phyloP scores from a whole-genome alignment of 2,888 invertebrate genomes.

The Brachyopa scutellaris region DNA sequence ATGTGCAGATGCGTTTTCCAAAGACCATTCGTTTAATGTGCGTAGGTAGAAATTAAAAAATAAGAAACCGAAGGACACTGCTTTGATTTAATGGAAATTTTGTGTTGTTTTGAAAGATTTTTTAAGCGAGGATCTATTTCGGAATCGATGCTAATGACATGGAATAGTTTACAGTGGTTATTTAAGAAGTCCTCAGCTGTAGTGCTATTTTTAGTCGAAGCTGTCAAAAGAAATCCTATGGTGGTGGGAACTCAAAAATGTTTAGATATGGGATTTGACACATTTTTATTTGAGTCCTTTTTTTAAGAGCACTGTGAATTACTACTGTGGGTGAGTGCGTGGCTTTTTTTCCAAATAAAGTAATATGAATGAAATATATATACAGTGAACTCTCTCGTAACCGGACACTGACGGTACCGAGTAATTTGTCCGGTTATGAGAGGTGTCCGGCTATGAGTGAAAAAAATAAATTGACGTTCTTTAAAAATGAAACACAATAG shows the following conservation, averaged over 20 bases:
- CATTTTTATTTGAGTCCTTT: no score
- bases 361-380: no score
- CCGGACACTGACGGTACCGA: no score
- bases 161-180: conserved; percentile 5
- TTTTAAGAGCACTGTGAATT: no score
- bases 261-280: background rate
- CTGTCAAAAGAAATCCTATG: background rate
- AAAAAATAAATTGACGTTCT: no score
- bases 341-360: no score
- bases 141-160: conserved; percentile 17
- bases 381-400: no score
- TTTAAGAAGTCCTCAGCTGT: background rate
- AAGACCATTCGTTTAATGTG: conserved; percentile 10
- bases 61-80: conserved; percentile 31
- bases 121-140: background rate
- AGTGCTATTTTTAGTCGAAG: conserved; percentile 45
- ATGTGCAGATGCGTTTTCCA: conserved; percentile 61
- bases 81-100: conserved; percentile 58
- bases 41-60: conserved; percentile 50
- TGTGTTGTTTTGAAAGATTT: conserved; percentile 35
- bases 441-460: no score
- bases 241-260: background rate
- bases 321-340: no score
- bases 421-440: no score
- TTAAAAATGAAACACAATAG: no score